These are phyloP conservation scores for Microcebus ravelobensis DNA, from an alignment of 2,113 vertebrate genomes.

Conservation along the genomic window DNA sequence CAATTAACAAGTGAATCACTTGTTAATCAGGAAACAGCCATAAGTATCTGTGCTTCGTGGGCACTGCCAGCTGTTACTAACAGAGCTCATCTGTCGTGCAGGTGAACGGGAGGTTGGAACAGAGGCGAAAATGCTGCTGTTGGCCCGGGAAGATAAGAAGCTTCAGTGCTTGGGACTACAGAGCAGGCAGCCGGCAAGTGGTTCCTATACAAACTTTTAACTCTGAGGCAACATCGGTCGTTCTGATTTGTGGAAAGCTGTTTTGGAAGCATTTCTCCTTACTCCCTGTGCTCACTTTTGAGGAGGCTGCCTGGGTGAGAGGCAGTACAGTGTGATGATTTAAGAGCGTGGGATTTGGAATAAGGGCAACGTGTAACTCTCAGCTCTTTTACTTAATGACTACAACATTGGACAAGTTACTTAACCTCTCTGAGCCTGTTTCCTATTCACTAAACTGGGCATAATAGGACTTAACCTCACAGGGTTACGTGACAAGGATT, in stretches of 20 bases:
- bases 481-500: neutral
- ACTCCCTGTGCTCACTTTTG: neutral
- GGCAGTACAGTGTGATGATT: neutral
- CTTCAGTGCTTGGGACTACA: slow-evolving; percentile 87
- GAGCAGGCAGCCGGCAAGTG: slow-evolving; percentile 87
- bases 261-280: slow-evolving; percentile 36
- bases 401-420: neutral
- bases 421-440: slow-evolving; percentile 36
- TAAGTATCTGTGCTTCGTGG: neutral
- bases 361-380: slow-evolving; percentile 19
- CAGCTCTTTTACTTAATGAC: neutral
- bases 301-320: neutral
- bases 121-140: slow-evolving; percentile 86
- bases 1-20: slow-evolving; percentile 4
- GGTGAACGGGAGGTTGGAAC: slow-evolving; percentile 88
- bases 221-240: neutral
- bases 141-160: slow-evolving; percentile 88
- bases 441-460: neutral
- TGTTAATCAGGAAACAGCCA: neutral
- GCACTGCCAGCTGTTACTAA: neutral
- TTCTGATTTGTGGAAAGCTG: neutral
- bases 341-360: neutral
- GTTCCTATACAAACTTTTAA: neutral
- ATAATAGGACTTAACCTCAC: neutral
- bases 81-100: slow-evolving; percentile 60